Base-by-base conservation (phyloP, 2,888 invertebrate genomes). In the Cylindroiulus punctatus region DNA sequence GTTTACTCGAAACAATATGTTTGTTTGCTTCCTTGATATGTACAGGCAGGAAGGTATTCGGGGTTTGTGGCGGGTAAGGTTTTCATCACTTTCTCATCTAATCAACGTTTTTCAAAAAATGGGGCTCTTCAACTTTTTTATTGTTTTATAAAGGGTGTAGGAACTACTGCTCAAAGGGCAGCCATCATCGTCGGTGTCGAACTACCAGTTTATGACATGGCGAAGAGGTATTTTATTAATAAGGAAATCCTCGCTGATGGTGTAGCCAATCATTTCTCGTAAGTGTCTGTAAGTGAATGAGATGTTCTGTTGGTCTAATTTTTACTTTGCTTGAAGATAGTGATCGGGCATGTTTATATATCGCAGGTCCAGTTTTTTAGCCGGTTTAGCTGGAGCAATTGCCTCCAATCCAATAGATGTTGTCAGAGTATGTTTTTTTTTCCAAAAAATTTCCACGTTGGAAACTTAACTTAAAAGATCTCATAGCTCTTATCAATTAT, bases 381-480 rank as follows among this genome's bases (percentile, higher is more conserved):
- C 98, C 88, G 97, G 97, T 90, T 93, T 98, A 89, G 96, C 96
- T 88, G 97, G 97, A 90, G 97, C 98, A 47, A 93, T 98, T 88
- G 97, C 97, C 87, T 97, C 97, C 87, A 98, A 97, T 87, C 98
- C 98, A 44, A 94, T 98, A 87, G 98, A 98, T 92, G 98, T 98
- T 88, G 94, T 98, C 87, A 93, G 97, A 92, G 97, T 97, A 91
- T 44, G n/a, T n/a, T n/a, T 93, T 94, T 92, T 87, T 84, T 2
- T 7, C 2, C 30, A 76, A 76, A 17, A 30, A 12, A n/a, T 12
- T 65, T 65, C n/a, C n/a, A 65, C 32, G 0, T 65, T 87, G 17
- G 12, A 42, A 52, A 30, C 40, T 14, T 12, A 44, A 0, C 10
- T 44, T 81, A 7, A 10, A 40, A 52, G n/a, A 7, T 44, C 86